Evolutionary conservation across 2,113 vertebrate species (phyloP).

Genomic region (Camarhynchus parvulus): DNA sequence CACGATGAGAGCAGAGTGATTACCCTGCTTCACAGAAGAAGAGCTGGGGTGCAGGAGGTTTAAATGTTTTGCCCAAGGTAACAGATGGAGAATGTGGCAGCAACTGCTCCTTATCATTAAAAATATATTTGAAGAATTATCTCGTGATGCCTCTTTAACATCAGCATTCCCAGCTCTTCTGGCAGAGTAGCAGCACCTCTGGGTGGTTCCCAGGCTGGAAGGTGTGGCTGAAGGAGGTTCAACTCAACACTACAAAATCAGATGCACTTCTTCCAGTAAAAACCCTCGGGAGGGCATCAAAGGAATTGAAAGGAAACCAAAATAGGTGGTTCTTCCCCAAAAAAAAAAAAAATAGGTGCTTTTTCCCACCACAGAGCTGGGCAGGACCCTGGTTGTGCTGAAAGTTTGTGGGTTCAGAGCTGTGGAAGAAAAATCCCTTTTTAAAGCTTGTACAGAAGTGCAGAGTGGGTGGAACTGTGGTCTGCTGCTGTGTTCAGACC

Average conservation of each 20-base stretch:
- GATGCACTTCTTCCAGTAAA: background rate
- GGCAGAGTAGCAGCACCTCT: background rate
- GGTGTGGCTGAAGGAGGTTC: background rate
- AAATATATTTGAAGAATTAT: conserved; percentile 2
- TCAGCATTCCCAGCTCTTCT: background rate
- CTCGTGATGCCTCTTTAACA: background rate
- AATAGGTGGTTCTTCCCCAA: background rate
- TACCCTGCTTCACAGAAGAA: background rate
- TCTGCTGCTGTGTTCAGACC: background rate
- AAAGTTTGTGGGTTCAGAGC: background rate
- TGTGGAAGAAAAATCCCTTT: background rate
- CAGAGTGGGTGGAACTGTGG: background rate
- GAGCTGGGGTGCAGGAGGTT: background rate
- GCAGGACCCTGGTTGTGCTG: background rate
- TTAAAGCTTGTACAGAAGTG: background rate
- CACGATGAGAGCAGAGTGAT: conserved; percentile 18
- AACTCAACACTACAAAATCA: background rate
- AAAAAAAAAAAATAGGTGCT: background rate
- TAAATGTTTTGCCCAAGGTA: conserved; percentile 42
- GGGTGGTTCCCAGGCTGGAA: background rate
- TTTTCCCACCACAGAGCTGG: background rate
- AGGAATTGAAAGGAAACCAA: background rate
- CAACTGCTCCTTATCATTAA: background rate
- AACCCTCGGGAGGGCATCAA: background rate
- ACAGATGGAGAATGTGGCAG: background rate